Base-by-base conservation (phyloP, 2,888 invertebrate species). In the Isotomurus palustris region DNA sequence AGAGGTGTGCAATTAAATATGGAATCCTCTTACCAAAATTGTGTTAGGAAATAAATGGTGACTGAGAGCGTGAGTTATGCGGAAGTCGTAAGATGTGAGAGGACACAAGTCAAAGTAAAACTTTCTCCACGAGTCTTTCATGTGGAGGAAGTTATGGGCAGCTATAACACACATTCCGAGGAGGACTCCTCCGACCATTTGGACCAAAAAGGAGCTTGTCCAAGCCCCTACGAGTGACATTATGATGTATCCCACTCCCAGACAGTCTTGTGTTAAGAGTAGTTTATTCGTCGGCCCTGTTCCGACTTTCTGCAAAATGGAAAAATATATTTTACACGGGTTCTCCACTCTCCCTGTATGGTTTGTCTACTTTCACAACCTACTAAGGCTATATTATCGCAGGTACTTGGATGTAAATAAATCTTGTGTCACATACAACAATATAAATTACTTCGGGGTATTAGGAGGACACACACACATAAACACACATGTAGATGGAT, bases 11-110 rank as follows among this genome's bases (percentile, higher is more conserved):
- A 10, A 32, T 32, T 32, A 44, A 55, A 10, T 27, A 5, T 44
- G n/a, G n/a, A 28, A 29, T 28, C 73, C 89, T 88, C 61, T 84
- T 64, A 68, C 69, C 65, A 60, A 67, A 41, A 71, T 58, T 2
- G 73, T 73, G 58, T 73, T 73, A 5, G 73, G 67, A 60, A 59
- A 73, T 28, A 72, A 25, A 41, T 73, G 73, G 60, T 73, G 73
- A 36, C 71, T 71, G 5, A 73, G 56, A 12, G 64, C 71, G 50
- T 73, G 73, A 5, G 69, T 70, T 22, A 73, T 66, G 5, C 73
- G 58, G 70, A 71, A 73, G 40, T 73, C 72, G 19, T 67, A 66
- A 1, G 72, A 72, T 0, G 72, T 71, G 38, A 71, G 45, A 6
- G 68, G 49, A 17, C 62, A 53, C 51, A 73, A 49, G 57, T 73